Evolutionary conservation across 2,797 vertebrate species (phyloP).

Genomic region (Typhlichthys eigenmanni): DNA sequence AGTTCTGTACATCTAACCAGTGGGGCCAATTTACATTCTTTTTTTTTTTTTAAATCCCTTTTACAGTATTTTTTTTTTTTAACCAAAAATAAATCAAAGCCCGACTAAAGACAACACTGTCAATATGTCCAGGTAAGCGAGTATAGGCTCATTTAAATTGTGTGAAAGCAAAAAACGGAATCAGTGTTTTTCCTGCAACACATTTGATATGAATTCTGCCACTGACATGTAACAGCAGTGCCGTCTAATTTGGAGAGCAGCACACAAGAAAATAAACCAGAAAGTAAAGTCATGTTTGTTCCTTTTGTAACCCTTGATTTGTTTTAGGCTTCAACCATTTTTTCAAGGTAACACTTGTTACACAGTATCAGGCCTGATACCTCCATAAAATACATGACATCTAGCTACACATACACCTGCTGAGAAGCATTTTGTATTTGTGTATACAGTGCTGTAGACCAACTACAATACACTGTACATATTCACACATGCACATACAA

Average conservation of each 20-base stretch:
- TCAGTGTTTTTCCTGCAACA: slow-evolving; percentile 51
- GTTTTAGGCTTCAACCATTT: slow-evolving; percentile 45
- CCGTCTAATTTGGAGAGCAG: slow-evolving; percentile 58
- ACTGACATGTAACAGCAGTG: slow-evolving; percentile 47
- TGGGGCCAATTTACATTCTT: not conserved
- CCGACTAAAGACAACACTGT: slow-evolving; percentile 60
- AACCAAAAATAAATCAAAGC: slow-evolving; percentile 48
- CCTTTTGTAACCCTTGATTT: slow-evolving; percentile 67
- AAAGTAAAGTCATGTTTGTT: slow-evolving; percentile 52
- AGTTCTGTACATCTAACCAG: slow-evolving; percentile 4
- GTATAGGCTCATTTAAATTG: slow-evolving; percentile 61
- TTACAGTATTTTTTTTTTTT: not conserved
- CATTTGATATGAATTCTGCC: slow-evolving; percentile 40
- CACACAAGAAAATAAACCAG: slow-evolving; percentile 53
- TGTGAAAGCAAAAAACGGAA: slow-evolving; percentile 53
- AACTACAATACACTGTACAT: not conserved
- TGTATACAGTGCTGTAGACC: not conserved
- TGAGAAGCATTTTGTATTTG: not conserved
- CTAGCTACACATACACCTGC: slow-evolving; percentile 1
- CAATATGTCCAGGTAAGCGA: slow-evolving; percentile 54
- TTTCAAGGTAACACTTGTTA: not conserved
- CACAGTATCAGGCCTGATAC: slow-evolving; percentile 12
- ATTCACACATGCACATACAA: not conserved
- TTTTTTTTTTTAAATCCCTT: too few species aligned
- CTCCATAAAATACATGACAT: not conserved